phyloP scores from a whole-genome alignment of 2,888 invertebrate species.

The Cylindroiulus punctatus region DNA sequence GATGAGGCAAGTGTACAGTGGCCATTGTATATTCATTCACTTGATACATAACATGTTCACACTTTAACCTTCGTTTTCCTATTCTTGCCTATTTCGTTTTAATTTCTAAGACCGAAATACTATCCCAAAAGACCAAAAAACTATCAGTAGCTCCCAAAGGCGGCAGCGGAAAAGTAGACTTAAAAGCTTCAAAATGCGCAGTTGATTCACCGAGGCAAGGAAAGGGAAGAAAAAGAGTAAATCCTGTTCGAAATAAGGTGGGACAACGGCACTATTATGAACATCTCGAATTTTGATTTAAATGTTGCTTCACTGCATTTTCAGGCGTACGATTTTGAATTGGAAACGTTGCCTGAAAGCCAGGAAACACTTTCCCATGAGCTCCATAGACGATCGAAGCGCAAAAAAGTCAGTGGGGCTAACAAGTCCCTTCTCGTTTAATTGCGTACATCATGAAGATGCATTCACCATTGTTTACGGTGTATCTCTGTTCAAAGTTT shows the following conservation, averaged over 20 bases:
- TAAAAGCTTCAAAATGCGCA: not conserved
- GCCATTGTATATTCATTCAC: not conserved
- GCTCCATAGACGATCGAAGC: not conserved
- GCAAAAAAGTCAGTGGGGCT: constrained; percentile 31
- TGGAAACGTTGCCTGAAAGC: not conserved
- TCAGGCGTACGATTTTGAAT: not conserved
- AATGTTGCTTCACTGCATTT: not conserved
- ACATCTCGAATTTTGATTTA: not conserved
- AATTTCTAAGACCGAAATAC: not conserved
- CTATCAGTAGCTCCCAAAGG: not conserved
- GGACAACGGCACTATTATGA: not conserved
- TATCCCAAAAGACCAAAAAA: not conserved
- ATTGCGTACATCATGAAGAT: not conserved
- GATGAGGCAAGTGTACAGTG: not conserved
- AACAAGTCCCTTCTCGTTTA: constrained; percentile 46
- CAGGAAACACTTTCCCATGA: constrained; percentile 7
- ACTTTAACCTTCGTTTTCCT: no score
- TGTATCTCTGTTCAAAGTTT: not conserved
- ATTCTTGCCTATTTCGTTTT: not conserved
- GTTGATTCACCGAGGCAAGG: not conserved
- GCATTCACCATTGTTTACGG: not conserved
- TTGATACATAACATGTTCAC: no score
- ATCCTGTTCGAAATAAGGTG: not conserved
- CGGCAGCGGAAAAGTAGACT: not conserved
- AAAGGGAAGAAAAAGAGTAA: constrained; percentile 12